phyloP scores from a whole-genome alignment of 2,888 invertebrate species.

The Biston betularia region DNA sequence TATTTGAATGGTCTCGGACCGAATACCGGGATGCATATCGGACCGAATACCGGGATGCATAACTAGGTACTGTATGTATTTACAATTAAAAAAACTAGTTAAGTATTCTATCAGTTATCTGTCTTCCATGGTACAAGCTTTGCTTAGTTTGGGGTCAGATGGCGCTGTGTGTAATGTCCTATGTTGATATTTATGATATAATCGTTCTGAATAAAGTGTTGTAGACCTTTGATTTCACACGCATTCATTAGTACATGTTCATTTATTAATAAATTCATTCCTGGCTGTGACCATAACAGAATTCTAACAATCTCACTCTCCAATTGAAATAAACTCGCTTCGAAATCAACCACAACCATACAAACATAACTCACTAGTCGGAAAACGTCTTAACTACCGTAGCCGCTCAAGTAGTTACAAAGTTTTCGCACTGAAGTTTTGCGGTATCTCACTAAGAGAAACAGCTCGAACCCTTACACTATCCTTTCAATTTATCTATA shows the following conservation, averaged over 20 bases:
- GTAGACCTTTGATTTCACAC: background rate
- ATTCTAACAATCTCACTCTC: conserved; percentile 24
- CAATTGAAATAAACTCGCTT: conserved; percentile 30
- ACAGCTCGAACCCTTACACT: conserved; percentile 61
- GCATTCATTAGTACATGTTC: conserved; percentile 2
- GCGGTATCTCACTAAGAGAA: conserved; percentile 43
- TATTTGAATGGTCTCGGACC: too few relatives aligned
- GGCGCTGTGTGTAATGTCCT: too few relatives aligned
- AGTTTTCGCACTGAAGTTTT: background rate
- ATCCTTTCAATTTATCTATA: conserved; percentile 82
- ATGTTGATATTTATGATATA: too few relatives aligned
- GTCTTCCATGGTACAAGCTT: too few relatives aligned
- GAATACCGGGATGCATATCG: too few relatives aligned
- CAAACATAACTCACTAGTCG: background rate
- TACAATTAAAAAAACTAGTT: too few relatives aligned
- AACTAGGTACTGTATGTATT: too few relatives aligned
- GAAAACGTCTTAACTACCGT: conserved; percentile 14
- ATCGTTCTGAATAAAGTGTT: background rate
- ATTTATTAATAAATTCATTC: conserved; percentile 24
- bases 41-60: too few relatives aligned
- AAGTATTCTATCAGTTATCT: too few relatives aligned
- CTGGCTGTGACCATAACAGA: conserved; percentile 24
- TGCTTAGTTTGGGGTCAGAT: too few relatives aligned
- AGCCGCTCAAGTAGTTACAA: background rate
- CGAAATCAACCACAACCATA: conserved; percentile 17